phyloP scores from a whole-genome alignment of 2,113 vertebrate species.

The Oreocharis arfaki region DNA sequence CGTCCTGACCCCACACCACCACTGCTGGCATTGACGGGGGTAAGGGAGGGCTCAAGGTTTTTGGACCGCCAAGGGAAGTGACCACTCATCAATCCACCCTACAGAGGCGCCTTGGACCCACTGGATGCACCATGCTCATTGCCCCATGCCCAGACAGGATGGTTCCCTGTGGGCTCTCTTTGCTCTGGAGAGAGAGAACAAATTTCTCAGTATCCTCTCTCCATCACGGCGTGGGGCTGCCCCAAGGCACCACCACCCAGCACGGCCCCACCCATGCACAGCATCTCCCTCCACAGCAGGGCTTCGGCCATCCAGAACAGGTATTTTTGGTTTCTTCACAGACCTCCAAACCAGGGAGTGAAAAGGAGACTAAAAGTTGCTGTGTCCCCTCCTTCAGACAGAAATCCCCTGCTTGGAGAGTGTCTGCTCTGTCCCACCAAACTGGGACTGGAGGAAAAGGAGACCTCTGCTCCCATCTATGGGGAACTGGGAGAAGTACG shows the following conservation, averaged over 20 bases:
- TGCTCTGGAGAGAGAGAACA: neutral
- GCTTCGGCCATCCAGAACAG: neutral
- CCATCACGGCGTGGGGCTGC: fast-evolving
- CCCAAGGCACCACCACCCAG: neutral
- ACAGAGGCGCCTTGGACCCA: neutral
- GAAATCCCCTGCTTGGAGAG: neutral
- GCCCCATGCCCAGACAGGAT: neutral
- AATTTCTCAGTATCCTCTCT: neutral
- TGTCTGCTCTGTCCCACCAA: neutral
- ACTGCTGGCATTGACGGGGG: neutral
- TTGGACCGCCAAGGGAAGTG: neutral
- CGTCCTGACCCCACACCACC: neutral
- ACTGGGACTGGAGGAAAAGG: neutral
- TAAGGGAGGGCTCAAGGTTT: neutral
- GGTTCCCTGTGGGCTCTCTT: neutral
- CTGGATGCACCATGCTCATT: fast-evolving
- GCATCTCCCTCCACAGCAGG: fast-evolving
- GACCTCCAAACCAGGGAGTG: neutral
- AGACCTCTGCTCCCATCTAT: conserved; percentile 39
- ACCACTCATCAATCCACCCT: neutral
- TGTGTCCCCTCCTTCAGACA: neutral
- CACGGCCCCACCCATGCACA: fast-evolving
- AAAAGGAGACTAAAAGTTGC: neutral
- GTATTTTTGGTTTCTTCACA: neutral
- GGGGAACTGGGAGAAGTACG: conserved; percentile 28